Evolutionary conservation across 2,113 vertebrate species (phyloP).

Genomic region (Struthidea cinerea): DNA sequence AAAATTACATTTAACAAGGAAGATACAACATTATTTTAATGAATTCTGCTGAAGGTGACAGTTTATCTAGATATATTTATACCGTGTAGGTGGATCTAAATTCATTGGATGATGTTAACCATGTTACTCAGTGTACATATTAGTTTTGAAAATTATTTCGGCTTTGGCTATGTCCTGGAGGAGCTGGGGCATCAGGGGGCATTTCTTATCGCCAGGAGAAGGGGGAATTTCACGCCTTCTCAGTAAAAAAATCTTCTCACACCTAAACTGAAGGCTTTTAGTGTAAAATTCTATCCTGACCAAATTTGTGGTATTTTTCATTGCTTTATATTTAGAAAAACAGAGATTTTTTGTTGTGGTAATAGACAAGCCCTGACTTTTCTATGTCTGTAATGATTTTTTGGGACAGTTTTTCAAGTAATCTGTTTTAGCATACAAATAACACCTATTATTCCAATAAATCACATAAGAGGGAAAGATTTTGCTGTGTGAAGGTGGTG

Average conservation of each 20-base stretch:
- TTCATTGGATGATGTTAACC: conserved; percentile 72
- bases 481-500: background rate
- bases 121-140: conserved; percentile 66
- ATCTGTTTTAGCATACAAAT: background rate
- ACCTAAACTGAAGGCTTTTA: conserved; percentile 17
- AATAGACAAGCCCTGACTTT: conserved; percentile 8
- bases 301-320: conserved; percentile 35
- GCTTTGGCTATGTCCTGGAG: conserved; percentile 60
- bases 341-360: conserved; percentile 38
- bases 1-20: conserved; percentile 76
- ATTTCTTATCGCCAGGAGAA: conserved; percentile 28
- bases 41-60: conserved; percentile 82
- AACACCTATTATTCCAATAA: conserved; percentile 7
- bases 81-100: conserved; percentile 70
- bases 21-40: conserved; percentile 78
- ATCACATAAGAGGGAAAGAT: background rate
- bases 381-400: background rate
- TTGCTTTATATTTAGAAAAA: conserved; percentile 55
- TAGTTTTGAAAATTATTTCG: conserved; percentile 73
- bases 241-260: conserved; percentile 25
- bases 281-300: conserved; percentile 11
- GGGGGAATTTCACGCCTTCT: conserved; percentile 19
- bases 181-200: conserved; percentile 38
- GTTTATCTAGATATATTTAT: conserved; percentile 79
- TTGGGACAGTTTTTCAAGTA: background rate